Evolutionary conservation across 2,888 invertebrate genomes (phyloP).

Genomic region (Caenorhabditis panamensis): DNA sequence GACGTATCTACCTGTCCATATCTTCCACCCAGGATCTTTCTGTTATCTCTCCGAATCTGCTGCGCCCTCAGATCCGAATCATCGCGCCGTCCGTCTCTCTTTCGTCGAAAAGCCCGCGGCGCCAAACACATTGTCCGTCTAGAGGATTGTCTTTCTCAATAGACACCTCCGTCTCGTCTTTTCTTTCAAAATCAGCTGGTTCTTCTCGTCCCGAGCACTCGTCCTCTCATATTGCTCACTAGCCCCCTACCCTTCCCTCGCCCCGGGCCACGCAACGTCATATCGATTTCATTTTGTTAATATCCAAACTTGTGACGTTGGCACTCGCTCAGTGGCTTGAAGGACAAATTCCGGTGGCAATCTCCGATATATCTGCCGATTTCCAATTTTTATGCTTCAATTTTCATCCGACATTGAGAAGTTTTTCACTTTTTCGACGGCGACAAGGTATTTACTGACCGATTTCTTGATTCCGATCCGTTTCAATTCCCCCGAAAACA

Average conservation of each 20-base stretch:
- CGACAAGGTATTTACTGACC: too few species aligned
- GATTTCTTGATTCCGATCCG: too few species aligned
- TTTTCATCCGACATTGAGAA: background rate
- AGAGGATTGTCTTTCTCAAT: slow-evolving; percentile 17
- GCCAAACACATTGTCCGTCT: slow-evolving; percentile 26
- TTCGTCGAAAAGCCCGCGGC: slow-evolving; percentile 12
- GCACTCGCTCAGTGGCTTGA: slow-evolving; percentile 2
- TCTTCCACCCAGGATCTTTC: slow-evolving; percentile 18
- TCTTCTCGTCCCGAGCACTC: background rate
- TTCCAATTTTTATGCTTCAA: slow-evolving; percentile 2
- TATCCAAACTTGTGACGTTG: background rate
- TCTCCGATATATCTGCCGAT: background rate
- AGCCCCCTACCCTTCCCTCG: background rate
- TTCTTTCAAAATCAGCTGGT: slow-evolving; percentile 34
- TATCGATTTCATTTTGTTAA: slow-evolving; percentile 13
- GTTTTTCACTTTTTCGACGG: background rate
- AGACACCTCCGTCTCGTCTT: slow-evolving; percentile 16
- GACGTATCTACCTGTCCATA: background rate
- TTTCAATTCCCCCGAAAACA: too few species aligned
- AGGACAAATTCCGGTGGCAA: slow-evolving; percentile 6
- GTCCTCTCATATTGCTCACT: background rate
- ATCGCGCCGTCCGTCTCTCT: slow-evolving; percentile 3
- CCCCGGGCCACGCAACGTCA: background rate
- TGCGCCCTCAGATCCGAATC: slow-evolving; percentile 22
- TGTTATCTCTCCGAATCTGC: slow-evolving; percentile 28